Conservation (phyloP, 2,888 invertebrate genomes). For the Anorthoa munda region DNA sequence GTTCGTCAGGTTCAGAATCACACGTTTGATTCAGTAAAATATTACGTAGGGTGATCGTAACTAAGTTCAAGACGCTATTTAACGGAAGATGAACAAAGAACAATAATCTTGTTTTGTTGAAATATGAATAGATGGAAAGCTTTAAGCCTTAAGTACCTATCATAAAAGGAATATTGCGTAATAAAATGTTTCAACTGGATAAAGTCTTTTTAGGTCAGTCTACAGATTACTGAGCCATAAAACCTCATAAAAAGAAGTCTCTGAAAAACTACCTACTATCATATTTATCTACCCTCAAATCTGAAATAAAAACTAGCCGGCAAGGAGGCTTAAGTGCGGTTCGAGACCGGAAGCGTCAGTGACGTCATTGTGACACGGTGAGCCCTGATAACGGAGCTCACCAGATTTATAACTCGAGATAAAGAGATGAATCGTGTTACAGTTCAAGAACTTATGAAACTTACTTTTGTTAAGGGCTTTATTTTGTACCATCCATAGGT, state of each 20-base stretch:
- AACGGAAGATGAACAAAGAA: neutral
- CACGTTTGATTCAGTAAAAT: neutral
- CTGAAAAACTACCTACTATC: slow-evolving; percentile 31
- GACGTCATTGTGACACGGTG: slow-evolving; percentile 52
- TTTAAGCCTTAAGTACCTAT: neutral
- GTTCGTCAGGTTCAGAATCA: slow-evolving; percentile 9
- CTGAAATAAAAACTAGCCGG: slow-evolving; percentile 61
- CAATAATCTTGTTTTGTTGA: neutral
- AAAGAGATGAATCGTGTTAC: slow-evolving; percentile 35
- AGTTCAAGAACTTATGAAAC: neutral
- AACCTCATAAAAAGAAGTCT: slow-evolving; percentile 8
- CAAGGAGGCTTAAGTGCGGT: slow-evolving; percentile 48
- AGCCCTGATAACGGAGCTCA: slow-evolving; percentile 51
- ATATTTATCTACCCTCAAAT: slow-evolving; percentile 58
- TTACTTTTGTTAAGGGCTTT: neutral
- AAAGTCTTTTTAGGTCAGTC: slow-evolving; percentile 9
- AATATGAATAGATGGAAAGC: neutral
- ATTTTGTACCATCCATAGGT: neutral
- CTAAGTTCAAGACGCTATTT: neutral
- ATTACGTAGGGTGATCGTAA: neutral
- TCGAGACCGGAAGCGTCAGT: slow-evolving; percentile 42
- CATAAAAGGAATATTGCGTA: neutral
- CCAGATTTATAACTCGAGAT: slow-evolving; percentile 62
- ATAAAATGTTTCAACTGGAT: neutral
- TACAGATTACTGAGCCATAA: slow-evolving; percentile 24